phyloP scores from a whole-genome alignment of 2,797 vertebrate species.

The Eleutherodactylus coqui region DNA sequence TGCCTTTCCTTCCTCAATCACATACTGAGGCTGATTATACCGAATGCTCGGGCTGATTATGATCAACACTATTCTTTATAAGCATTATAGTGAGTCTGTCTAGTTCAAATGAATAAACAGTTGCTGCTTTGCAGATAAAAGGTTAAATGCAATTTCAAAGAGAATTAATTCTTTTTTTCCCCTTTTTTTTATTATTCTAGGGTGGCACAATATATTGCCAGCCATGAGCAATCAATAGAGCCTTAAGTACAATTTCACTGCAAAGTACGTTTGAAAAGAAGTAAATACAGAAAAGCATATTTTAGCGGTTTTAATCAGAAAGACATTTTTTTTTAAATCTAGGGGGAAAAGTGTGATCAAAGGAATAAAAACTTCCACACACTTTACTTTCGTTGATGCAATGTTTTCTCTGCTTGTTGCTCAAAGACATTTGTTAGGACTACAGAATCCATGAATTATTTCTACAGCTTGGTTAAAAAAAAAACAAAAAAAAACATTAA shows the following conservation, averaged over 20 bases:
- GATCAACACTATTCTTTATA: conserved; percentile 29
- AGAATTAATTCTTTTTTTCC: conserved; percentile 25
- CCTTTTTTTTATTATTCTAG: conserved; percentile 11
- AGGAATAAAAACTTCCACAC: conserved; percentile 73
- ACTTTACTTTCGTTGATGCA: conserved; percentile 68
- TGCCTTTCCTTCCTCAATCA: conserved; percentile 8
- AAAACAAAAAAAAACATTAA: conserved; percentile 7
- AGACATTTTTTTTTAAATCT: conserved; percentile 76
- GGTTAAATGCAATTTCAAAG: conserved; percentile 40
- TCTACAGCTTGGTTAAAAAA: conserved; percentile 66
- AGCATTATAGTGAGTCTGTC: conserved; percentile 26
- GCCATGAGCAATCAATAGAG: conserved; percentile 39
- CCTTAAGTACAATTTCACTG: conserved; percentile 32
- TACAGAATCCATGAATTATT: conserved; percentile 69
- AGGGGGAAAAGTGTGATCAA: conserved; percentile 74
- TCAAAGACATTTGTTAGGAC: conserved; percentile 71
- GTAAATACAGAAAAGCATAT: conserved; percentile 44
- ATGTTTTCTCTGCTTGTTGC: conserved; percentile 57
- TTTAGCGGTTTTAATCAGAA: conserved; percentile 76
- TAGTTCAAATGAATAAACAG: conserved; percentile 31
- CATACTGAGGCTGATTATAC: conserved; percentile 28
- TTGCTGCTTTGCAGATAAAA: conserved; percentile 48
- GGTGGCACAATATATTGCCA: conserved; percentile 18
- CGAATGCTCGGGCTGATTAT: conserved; percentile 4
- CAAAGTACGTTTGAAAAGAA: conserved; percentile 36